These are phyloP conservation scores for Conus ventricosus DNA, from an alignment of 1,140 invertebrate genomes.

Conservation along the genomic window DNA sequence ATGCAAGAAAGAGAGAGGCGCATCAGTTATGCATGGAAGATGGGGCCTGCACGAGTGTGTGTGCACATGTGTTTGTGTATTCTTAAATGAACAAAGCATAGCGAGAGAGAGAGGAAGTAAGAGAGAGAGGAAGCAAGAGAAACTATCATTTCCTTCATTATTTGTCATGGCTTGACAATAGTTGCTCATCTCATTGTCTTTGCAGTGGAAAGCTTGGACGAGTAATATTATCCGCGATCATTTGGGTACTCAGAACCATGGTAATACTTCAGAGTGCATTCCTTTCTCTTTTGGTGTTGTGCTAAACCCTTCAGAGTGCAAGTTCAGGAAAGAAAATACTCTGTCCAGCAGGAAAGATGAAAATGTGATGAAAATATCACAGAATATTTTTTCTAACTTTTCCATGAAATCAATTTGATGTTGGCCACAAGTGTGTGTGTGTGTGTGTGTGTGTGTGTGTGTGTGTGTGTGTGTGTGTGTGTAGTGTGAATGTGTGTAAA, in stretches of 20 bases:
- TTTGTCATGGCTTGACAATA: neutral
- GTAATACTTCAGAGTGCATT: neutral
- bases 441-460: too few species aligned
- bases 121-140: neutral
- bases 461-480: too few species aligned
- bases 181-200: conserved; percentile 8
- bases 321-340: neutral
- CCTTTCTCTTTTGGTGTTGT: neutral
- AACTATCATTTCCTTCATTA: neutral
- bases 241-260: conserved; percentile 26
- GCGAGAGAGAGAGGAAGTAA: too few species aligned
- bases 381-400: too few species aligned
- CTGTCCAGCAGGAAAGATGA: neutral
- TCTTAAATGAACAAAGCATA: neutral
- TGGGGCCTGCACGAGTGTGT: neutral
- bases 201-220: conserved; percentile 32
- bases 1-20: too few species aligned
- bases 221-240: conserved; percentile 34
- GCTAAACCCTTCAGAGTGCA: neutral
- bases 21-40: too few species aligned
- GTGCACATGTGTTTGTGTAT: neutral
- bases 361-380: too few species aligned
- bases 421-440: too few species aligned
- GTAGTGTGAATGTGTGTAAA: too few species aligned
- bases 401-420: too few species aligned